Conservation (phyloP, 2,113 vertebrate species). For the Ceyx margarethae region DNA sequence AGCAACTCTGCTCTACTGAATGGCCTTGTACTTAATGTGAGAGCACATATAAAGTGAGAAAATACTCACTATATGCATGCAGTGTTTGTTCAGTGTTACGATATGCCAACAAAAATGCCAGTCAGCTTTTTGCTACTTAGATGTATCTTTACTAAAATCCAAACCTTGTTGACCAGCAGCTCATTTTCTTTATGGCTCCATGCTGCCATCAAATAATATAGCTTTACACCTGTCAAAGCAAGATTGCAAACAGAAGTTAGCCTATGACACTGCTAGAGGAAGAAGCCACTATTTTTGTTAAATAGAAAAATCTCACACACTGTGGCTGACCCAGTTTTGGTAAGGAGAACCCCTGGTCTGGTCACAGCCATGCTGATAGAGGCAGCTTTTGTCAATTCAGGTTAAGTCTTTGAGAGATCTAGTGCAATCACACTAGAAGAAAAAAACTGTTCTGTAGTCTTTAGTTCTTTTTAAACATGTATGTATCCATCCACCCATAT, state of each 20-base stretch:
- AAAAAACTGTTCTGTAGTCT: background rate
- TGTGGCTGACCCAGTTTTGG: background rate
- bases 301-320: background rate
- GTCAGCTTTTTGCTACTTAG: background rate
- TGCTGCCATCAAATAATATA: background rate
- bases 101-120: constrained; percentile 27
- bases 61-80: background rate
- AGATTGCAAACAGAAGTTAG: constrained; percentile 4
- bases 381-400: constrained; percentile 21
- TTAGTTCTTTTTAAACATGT: background rate
- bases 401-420: background rate
- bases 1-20: background rate
- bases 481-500: background rate
- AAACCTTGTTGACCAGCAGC: background rate
- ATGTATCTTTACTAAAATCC: background rate
- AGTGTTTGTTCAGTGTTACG: background rate
- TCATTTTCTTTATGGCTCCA: background rate
- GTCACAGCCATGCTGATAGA: background rate
- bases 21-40: background rate
- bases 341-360: background rate
- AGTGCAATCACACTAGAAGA: background rate
- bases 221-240: constrained; percentile 7
- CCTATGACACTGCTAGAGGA: background rate
- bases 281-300: constrained; percentile 19
- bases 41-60: background rate